phyloP scores from a whole-genome alignment of 2,113 vertebrate genomes.

The Sminthopsis crassicaudata region DNA sequence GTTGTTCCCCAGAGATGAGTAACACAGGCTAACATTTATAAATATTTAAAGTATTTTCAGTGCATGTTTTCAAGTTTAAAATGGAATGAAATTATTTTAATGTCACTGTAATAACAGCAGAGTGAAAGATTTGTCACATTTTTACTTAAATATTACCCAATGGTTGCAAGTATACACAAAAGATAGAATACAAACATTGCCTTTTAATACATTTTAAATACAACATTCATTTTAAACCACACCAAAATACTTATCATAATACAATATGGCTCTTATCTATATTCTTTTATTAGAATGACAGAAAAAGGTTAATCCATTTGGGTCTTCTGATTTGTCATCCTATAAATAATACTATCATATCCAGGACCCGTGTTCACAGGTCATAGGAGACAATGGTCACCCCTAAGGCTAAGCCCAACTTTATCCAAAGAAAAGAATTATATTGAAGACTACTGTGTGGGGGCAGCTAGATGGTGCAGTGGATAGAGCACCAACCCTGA shows the following conservation, averaged over 20 bases:
- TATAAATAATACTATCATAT: constrained; percentile 99
- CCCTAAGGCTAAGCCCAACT: constrained; percentile 92
- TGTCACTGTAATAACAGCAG: constrained; percentile 72
- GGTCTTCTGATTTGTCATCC: constrained; percentile 99
- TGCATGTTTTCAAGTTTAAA: constrained; percentile 78
- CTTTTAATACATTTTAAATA: constrained; percentile 71
- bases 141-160: constrained; percentile 73
- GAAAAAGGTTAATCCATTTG: constrained; percentile 91
- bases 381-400: constrained; percentile 94
- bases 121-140: constrained; percentile 73
- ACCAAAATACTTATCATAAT: constrained; percentile 66
- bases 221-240: constrained; percentile 76
- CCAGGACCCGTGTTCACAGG: constrained; percentile 99
- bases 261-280: constrained; percentile 62
- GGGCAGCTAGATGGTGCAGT: too few species aligned
- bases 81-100: constrained; percentile 81
- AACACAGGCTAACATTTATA: constrained; percentile 70
- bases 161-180: constrained; percentile 66
- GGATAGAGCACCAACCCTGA: too few species aligned
- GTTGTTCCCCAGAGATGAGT: constrained; percentile 74
- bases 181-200: constrained; percentile 77
- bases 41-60: constrained; percentile 75
- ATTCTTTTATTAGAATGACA: constrained; percentile 43
- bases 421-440: constrained; percentile 97
- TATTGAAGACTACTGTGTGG: constrained; percentile 95